Evolutionary conservation across 2,888 invertebrate species (phyloP).

Genomic region (Leptinotarsa juncta): DNA sequence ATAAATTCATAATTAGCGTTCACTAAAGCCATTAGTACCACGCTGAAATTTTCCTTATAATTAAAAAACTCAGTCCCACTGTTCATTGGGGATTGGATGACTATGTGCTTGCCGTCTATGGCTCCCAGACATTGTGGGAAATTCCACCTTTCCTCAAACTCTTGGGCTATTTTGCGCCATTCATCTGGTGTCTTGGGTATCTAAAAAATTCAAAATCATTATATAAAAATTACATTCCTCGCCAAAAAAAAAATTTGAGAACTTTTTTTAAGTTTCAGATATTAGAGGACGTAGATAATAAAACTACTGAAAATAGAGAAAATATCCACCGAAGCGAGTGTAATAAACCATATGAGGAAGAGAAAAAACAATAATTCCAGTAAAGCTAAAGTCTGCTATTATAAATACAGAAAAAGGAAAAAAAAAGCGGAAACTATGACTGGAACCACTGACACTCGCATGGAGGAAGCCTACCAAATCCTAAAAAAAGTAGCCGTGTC

Average conservation of each 20-base stretch:
- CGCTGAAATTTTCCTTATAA: slow-evolving; percentile 27
- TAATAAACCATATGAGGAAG: slow-evolving; percentile 6
- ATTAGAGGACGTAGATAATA: slow-evolving; percentile 1
- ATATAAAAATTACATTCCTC: background rate
- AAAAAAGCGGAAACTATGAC: slow-evolving; percentile 8
- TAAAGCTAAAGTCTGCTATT: slow-evolving; percentile 20
- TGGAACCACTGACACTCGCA: background rate
- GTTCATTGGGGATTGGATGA: slow-evolving; percentile 25
- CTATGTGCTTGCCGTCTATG: slow-evolving; percentile 16
- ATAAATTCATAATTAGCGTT: slow-evolving; percentile 24
- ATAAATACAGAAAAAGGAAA: slow-evolving; percentile 14
- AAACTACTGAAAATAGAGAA: background rate
- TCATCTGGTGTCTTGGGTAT: slow-evolving; percentile 20
- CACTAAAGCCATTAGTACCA: slow-evolving; percentile 19
- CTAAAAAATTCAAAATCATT: slow-evolving; percentile 12
- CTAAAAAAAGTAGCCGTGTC: slow-evolving; percentile 20
- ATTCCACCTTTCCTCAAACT: slow-evolving; percentile 19
- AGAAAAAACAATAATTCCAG: slow-evolving; percentile 11
- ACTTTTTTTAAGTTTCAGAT: background rate
- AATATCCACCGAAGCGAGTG: slow-evolving; percentile 12
- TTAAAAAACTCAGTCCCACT: slow-evolving; percentile 24
- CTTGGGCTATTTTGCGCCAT: slow-evolving; percentile 27
- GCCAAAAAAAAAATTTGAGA: background rate
- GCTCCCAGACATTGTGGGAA: background rate
- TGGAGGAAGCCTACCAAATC: slow-evolving; percentile 21